Conservation (phyloP, 2,113 vertebrate genomes). For the Sylvia atricapilla region DNA sequence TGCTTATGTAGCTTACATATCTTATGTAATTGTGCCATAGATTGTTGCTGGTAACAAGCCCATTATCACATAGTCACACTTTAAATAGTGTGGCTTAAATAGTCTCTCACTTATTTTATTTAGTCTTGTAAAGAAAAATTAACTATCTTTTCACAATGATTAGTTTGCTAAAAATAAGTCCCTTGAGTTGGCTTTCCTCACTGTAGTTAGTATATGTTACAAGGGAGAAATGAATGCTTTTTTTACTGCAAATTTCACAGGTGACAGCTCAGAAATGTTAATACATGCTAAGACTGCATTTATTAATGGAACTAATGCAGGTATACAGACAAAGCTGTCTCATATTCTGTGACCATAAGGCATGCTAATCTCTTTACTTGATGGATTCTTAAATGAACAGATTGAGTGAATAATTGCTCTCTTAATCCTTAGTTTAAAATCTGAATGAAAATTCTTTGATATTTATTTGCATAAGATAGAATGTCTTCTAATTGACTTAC, state of each 20-base stretch:
- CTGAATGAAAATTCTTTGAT: slow-evolving; percentile 65
- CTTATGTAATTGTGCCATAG: neutral
- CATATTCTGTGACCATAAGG: slow-evolving; percentile 64
- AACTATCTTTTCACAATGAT: neutral
- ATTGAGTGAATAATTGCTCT: slow-evolving; percentile 72
- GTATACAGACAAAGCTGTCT: slow-evolving; percentile 51
- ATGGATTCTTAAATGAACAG: slow-evolving; percentile 69
- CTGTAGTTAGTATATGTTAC: neutral
- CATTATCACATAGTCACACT: neutral
- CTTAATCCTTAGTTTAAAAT: slow-evolving; percentile 71
- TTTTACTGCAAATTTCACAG: slow-evolving; percentile 30
- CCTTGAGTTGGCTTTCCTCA: neutral
- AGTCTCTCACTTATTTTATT: slow-evolving; percentile 44
- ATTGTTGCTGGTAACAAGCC: neutral
- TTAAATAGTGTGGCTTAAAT: slow-evolving; percentile 40
- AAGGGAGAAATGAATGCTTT: slow-evolving; percentile 40
- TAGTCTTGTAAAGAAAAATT: slow-evolving; percentile 36
- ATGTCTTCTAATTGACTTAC: slow-evolving; percentile 70
- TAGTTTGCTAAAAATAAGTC: slow-evolving; percentile 43
- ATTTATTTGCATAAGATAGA: slow-evolving; percentile 59
- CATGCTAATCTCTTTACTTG: slow-evolving; percentile 69
- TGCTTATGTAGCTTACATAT: neutral
- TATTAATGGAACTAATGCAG: slow-evolving; percentile 56
- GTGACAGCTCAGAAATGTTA: slow-evolving; percentile 64
- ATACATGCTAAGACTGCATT: slow-evolving; percentile 54